Conservation (phyloP, 92 coral and sea anemone species). For the Palythoa caribaeorum region DNA sequence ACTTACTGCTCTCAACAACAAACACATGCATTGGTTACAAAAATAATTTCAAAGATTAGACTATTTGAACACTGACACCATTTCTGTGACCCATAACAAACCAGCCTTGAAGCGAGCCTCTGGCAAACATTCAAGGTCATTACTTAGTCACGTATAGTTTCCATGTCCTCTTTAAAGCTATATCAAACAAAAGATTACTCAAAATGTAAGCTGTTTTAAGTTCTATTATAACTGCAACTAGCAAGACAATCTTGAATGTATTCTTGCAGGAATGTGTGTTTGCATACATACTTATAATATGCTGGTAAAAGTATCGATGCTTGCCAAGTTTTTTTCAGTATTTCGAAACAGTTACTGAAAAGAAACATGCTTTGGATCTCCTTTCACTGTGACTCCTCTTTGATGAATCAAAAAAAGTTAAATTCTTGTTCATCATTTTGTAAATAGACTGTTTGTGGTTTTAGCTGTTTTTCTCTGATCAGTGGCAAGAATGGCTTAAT, state of each 20-base stretch:
- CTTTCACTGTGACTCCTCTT: too few species aligned
- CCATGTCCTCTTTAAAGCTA: background rate
- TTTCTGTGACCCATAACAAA: background rate
- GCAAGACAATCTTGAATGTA: background rate
- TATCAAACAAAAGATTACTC: background rate
- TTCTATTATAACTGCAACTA: background rate
- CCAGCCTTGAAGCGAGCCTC: conserved; percentile 36
- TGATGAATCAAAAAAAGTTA: too few species aligned
- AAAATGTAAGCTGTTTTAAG: background rate
- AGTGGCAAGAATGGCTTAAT: too few species aligned
- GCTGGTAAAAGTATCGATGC: background rate
- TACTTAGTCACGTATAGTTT: conserved; percentile 3
- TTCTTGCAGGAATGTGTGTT: background rate
- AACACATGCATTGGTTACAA: conserved; percentile 1
- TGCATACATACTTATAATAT: background rate
- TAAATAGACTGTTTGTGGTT: too few species aligned
- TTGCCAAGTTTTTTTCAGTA: background rate
- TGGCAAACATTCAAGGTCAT: conserved; percentile 14
- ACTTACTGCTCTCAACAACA: background rate
- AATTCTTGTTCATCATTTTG: too few species aligned
- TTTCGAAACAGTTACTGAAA: too few species aligned
- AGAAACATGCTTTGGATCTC: too few species aligned
- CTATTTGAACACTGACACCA: background rate
- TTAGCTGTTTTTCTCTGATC: too few species aligned
- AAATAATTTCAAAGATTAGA: background rate